Evolutionary conservation across 2,113 vertebrate genomes (phyloP), one percentile per base, ranked within the genome.

Genomic region (Alligator mississippiensis): DNA sequence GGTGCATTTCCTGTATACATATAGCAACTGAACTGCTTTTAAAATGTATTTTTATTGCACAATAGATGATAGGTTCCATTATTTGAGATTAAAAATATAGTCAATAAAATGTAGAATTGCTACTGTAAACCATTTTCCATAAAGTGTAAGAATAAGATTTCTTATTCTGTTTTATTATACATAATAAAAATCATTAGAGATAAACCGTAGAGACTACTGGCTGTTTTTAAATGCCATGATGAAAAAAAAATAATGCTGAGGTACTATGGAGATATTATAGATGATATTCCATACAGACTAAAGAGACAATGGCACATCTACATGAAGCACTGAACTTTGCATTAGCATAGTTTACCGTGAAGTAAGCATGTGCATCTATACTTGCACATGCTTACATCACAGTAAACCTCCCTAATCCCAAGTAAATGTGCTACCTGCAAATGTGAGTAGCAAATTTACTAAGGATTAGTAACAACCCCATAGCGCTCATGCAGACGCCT

Each of bases 221-320:
- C 72, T 91, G 72, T 28, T 75, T 85, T 90, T 75, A 90, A 94
- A 90, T 86, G 60, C 3, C 70, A 93, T 58, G 19, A 25, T 70
- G 58, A 83, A 60, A 90, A 63, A 60, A 90, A 63, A 3, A 68
- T 54, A 86, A 79, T 17, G 66, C 1, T 24, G 24, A 77, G 54
- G 63, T 19, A 12, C 0, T 5, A 8, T 15, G 30, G 24, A 80
- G 4, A 58, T 28, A 70, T 58, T 83, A 83, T 84, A 57, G 60
- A 9, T 89, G 30, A 55, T 83, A 81, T 84, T 55, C 58, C 5
- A 16, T 30, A 80, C 14, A 79, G 8, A 7, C 24, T 84, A 27
- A 84, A 81, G 25, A 47, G 47, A 47, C 47, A 47, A 47, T 47
- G 7, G 47, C 47, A 47, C 47, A 9, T 47, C 47, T 47, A 47